Conservation (phyloP, 2,888 invertebrate species). For the Pseudococcus jackbeardsleyi region DNA sequence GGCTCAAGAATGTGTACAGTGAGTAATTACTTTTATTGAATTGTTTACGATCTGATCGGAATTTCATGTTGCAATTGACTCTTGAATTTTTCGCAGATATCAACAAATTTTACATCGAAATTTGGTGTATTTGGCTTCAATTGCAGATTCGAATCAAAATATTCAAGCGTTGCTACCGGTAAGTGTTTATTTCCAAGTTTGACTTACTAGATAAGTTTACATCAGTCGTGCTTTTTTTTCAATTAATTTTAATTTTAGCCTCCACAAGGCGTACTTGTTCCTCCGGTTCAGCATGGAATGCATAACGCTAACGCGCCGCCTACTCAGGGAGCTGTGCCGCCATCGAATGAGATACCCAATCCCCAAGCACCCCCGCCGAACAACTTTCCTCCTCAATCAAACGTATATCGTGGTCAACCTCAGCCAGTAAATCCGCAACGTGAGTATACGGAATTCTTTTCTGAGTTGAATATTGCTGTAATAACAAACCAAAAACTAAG, state of each 20-base stretch:
- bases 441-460: slow-evolving; percentile 63
- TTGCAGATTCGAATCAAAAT: slow-evolving; percentile 97
- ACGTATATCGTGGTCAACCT: slow-evolving; percentile 61
- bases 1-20: slow-evolving; percentile 91
- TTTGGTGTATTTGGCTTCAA: slow-evolving; percentile 93
- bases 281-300: slow-evolving; percentile 58
- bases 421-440: slow-evolving; percentile 67
- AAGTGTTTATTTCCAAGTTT: slow-evolving; percentile 70
- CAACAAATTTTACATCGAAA: slow-evolving; percentile 96
- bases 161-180: slow-evolving; percentile 91
- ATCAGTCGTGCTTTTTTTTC: neutral
- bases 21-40: slow-evolving; percentile 69
- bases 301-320: slow-evolving; percentile 63
- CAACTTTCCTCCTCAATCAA: slow-evolving; percentile 57
- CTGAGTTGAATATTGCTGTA: neutral
- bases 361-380: slow-evolving; percentile 55
- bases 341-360: slow-evolving; percentile 60
- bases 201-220: neutral
- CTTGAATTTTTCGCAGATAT: slow-evolving; percentile 73
- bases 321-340: slow-evolving; percentile 56
- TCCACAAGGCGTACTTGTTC: slow-evolving; percentile 59
- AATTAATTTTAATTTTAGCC: slow-evolving; percentile 58
- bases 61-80: slow-evolving; percentile 62
- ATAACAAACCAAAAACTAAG: neutral
- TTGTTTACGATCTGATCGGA: neutral